Percentiles rank a stretch among this genome's conserved stretches.
Conservation (phyloP, 2,797 vertebrate genomes). For the Tiaroga cobitis region DNA sequence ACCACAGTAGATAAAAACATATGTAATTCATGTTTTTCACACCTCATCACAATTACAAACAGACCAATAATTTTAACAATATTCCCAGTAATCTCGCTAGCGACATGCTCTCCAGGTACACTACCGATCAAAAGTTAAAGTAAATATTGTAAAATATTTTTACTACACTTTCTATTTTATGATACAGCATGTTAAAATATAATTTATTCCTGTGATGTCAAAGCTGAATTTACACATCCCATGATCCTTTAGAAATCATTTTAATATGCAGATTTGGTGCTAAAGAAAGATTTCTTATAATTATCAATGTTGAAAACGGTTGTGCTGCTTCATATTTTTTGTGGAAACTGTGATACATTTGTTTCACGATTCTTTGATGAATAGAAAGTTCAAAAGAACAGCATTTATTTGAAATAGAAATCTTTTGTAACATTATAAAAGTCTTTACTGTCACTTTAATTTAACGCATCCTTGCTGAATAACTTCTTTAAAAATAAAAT, state of each 20-base stretch:
- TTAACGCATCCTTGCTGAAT: too few relatives aligned
- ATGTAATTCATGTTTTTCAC: background rate
- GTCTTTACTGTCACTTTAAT: background rate
- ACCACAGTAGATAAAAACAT: conserved; percentile 1
- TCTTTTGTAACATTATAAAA: background rate
- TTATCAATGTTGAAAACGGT: background rate
- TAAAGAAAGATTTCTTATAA: background rate
- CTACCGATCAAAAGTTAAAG: background rate
- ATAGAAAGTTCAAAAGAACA: background rate
- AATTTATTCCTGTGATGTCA: background rate
- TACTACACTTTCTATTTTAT: background rate
- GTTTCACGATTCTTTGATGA: background rate
- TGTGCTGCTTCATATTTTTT: background rate
- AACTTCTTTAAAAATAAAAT: background rate
- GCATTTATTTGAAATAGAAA: background rate
- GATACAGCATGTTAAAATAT: background rate
- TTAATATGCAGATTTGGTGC: background rate
- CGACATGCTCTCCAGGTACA: background rate
- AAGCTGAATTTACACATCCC: background rate
- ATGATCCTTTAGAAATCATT: background rate
- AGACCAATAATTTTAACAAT: background rate
- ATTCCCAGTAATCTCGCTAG: background rate
- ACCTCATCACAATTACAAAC: background rate
- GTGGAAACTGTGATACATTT: background rate
- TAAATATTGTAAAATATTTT: background rate